phyloP scores from a whole-genome alignment of 53 echinoderm and acorn worm genomes.

The Mesocentrotus franciscanus region DNA sequence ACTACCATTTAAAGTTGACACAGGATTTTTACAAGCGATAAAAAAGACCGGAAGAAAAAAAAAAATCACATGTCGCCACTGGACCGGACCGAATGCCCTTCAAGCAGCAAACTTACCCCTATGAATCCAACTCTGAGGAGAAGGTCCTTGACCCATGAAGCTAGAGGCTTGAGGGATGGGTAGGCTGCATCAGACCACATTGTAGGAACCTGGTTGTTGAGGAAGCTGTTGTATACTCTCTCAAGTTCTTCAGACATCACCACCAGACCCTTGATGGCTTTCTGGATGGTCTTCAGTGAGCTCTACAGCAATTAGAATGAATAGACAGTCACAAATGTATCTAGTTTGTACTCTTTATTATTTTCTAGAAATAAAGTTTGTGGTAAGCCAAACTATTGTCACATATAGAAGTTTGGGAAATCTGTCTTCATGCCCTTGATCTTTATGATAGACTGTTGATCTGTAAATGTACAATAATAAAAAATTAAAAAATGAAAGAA shows the following conservation, averaged over 20 bases:
- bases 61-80: no score
- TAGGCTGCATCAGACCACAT: conserved; percentile 98
- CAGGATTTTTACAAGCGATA: no score
- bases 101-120: conserved; percentile 77
- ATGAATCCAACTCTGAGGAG: conserved; percentile 94
- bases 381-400: background rate
- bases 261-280: conserved; percentile 99
- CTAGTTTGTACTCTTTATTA: background rate
- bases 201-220: conserved; percentile 94
- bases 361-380: background rate
- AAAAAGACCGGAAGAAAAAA: no score
- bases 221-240: conserved; percentile 93
- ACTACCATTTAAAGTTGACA: no score
- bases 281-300: conserved; percentile 97
- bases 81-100: background rate
- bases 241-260: conserved; percentile 99
- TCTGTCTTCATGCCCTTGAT: background rate
- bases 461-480: background rate
- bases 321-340: background rate
- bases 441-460: background rate
- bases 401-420: no score
- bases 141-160: conserved; percentile 95
- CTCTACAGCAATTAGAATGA: conserved; percentile 58
- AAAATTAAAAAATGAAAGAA: no score
- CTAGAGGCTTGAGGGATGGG: conserved; percentile 96